Evolutionary conservation across 2,113 vertebrate species (phyloP).

Genomic region (Alligator sinensis): DNA sequence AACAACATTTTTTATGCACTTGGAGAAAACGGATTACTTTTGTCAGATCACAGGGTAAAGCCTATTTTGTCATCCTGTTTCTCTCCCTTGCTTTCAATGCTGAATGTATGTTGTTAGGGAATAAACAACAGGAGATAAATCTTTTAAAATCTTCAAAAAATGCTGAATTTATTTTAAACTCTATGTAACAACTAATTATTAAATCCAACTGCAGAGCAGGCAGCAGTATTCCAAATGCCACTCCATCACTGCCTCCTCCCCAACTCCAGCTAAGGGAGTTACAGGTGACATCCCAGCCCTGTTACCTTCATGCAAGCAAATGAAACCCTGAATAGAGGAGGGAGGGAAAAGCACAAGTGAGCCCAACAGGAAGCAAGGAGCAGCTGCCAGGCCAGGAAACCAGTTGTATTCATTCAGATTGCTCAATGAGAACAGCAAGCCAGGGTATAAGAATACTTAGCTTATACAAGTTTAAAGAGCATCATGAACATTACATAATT

Average conservation of each 20-base stretch:
- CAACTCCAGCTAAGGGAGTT: not conserved
- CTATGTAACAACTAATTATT: not conserved
- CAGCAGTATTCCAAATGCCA: not conserved
- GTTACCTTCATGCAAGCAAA: not conserved
- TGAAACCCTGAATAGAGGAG: not conserved
- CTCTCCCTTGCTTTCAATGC: not conserved
- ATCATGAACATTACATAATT: not conserved
- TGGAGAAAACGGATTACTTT: not conserved
- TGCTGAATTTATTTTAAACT: not conserved
- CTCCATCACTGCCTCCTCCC: not conserved
- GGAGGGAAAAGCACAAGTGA: not conserved
- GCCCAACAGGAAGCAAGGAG: not conserved
- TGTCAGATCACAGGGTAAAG: not conserved
- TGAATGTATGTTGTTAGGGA: not conserved
- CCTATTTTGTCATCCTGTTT: fast-evolving
- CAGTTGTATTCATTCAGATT: not conserved
- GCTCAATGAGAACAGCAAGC: not conserved
- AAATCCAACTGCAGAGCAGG: not conserved
- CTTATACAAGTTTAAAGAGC: not conserved
- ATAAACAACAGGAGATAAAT: not conserved
- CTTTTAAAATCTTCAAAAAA: not conserved
- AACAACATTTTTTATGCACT: not conserved
- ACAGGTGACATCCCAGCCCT: not conserved
- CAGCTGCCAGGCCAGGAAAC: not conserved
- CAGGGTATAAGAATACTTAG: not conserved